Conservation (phyloP, 1,140 invertebrate genomes). For the Drosophila parvula region DNA sequence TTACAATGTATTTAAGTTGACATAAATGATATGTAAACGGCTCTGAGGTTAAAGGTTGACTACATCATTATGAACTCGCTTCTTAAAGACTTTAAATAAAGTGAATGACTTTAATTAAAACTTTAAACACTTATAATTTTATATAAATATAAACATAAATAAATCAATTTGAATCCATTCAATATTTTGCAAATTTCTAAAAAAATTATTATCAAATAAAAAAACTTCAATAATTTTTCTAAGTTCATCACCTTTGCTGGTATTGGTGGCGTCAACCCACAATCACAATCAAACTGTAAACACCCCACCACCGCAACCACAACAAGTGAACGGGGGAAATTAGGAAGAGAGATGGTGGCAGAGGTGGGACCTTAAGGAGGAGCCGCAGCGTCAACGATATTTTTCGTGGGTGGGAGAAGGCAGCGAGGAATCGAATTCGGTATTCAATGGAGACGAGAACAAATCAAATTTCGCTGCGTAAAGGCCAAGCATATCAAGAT, state of each 20-base stretch:
- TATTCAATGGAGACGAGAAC: constrained; percentile 23
- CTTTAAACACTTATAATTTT: no score
- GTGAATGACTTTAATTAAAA: no score
- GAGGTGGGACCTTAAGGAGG: constrained; percentile 7
- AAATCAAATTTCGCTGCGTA: constrained; percentile 8
- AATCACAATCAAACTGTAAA: constrained; percentile 66
- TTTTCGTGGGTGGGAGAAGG: constrained; percentile 31
- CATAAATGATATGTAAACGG: no score
- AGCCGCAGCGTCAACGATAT: constrained; percentile 21
- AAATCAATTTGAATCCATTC: no score
- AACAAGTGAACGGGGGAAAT: constrained; percentile 50
- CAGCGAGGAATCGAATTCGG: constrained; percentile 20
- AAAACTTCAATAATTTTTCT: background rate
- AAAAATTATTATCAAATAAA: background rate
- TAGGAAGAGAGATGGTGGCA: background rate
- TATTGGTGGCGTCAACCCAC: constrained; percentile 27
- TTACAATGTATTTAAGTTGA: no score
- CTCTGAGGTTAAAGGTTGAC: no score
- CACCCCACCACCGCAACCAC: constrained; percentile 54
- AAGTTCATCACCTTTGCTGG: background rate
- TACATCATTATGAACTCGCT: background rate
- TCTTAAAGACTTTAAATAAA: background rate
- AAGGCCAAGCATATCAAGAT: constrained; percentile 18
- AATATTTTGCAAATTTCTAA: background rate
- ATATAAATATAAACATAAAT: no score